A percentile compares a stretch with the other conserved stretches of the same genome.
These are phyloP conservation scores for Hyalella azteca DNA, from an alignment of 2,888 invertebrate species.

Conservation along the genomic window DNA sequence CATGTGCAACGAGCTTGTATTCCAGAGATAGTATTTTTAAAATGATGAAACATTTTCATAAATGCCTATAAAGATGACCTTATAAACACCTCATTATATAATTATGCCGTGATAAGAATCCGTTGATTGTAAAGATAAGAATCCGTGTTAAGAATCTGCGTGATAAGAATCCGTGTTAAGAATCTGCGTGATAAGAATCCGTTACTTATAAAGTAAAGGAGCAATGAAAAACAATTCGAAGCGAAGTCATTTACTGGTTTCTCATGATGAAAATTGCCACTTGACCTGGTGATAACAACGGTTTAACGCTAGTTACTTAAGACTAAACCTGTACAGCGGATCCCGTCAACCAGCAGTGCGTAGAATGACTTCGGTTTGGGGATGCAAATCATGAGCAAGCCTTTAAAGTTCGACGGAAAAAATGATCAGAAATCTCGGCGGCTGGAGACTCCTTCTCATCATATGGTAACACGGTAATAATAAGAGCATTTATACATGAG, in stretches of 20 bases:
- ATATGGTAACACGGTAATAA: background rate
- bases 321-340: background rate
- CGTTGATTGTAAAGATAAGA: too few relatives aligned
- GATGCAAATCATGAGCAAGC: constrained; percentile 10
- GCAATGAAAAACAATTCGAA: background rate
- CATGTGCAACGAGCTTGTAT: too few relatives aligned
- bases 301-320: background rate
- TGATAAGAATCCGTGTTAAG: too few relatives aligned
- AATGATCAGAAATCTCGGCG: background rate
- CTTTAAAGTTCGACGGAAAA: constrained; percentile 2
- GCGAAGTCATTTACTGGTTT: constrained; percentile 19
- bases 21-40: too few relatives aligned
- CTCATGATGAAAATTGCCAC: constrained; percentile 7
- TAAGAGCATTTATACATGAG: background rate
- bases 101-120: too few relatives aligned
- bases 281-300: constrained; percentile 10
- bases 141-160: too few relatives aligned
- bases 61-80: too few relatives aligned
- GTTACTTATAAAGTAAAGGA: too few relatives aligned
- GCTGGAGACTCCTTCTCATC: background rate
- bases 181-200: too few relatives aligned
- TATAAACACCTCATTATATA: too few relatives aligned
- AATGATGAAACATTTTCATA: too few relatives aligned
- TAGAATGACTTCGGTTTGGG: background rate
- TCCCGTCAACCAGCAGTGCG: background rate